These are phyloP conservation scores for Gallinago solitaria DNA, from an alignment of 2,797 vertebrate species.

Conservation along the genomic window DNA sequence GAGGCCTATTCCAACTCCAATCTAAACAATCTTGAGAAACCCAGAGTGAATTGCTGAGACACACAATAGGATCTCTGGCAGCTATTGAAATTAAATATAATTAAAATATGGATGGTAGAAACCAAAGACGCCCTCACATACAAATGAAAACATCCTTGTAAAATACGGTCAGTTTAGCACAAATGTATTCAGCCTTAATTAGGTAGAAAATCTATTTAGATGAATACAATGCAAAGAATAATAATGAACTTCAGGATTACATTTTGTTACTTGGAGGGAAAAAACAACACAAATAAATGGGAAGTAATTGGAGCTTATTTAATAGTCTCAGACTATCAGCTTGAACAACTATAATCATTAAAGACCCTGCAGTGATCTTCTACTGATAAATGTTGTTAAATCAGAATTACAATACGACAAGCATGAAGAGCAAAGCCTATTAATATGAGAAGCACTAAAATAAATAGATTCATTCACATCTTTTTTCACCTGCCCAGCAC, in stretches of 20 bases:
- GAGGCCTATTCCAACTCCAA: slow-evolving; percentile 7
- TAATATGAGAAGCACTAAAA: neutral
- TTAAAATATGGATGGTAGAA: slow-evolving; percentile 45
- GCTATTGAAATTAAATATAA: slow-evolving; percentile 36
- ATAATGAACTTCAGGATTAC: slow-evolving; percentile 59
- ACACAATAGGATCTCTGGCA: slow-evolving; percentile 26
- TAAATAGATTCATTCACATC: neutral
- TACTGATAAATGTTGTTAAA: slow-evolving; percentile 50
- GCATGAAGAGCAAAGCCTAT: neutral
- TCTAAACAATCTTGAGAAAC: slow-evolving; percentile 26
- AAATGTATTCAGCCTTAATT: slow-evolving; percentile 50
- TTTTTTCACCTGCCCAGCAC: neutral
- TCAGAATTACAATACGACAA: slow-evolving; percentile 29
- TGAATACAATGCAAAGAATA: slow-evolving; percentile 54
- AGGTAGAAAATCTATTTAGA: slow-evolving; percentile 67
- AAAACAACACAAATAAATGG: slow-evolving; percentile 34
- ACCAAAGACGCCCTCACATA: neutral
- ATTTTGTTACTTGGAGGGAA: slow-evolving; percentile 3
- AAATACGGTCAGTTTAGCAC: slow-evolving; percentile 50
- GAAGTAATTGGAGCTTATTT: slow-evolving; percentile 47
- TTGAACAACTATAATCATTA: slow-evolving; percentile 35
- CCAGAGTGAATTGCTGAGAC: slow-evolving; percentile 14
- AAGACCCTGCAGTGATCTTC: slow-evolving; percentile 51
- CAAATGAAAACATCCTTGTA: slow-evolving; percentile 34
- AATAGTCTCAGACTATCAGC: slow-evolving; percentile 49